Conservation (phyloP, 2,888 invertebrate genomes). For the Drosophila suboccidentalis region DNA sequence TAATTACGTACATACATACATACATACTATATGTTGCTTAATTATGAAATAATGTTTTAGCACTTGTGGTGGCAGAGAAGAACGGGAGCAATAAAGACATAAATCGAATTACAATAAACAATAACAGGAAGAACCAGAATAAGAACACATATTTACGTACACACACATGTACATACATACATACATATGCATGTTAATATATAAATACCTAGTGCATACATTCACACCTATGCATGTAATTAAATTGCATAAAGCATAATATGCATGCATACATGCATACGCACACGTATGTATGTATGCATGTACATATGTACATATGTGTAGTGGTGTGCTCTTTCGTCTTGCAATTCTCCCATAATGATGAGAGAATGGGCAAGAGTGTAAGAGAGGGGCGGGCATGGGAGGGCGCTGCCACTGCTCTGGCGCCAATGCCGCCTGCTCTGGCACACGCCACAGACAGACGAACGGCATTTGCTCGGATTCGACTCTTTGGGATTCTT, state of each 20-base stretch:
- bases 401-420: slow-evolving; percentile 25
- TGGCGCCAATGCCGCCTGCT: slow-evolving; percentile 46
- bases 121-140: slow-evolving; percentile 26
- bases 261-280: slow-evolving; percentile 6
- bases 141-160: slow-evolving; percentile 4
- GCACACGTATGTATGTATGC: background rate
- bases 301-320: background rate
- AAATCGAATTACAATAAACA: slow-evolving; percentile 28
- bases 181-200: slow-evolving; percentile 10
- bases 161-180: background rate
- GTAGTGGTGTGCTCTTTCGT: background rate
- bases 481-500: slow-evolving; percentile 52
- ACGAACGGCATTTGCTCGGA: slow-evolving; percentile 35
- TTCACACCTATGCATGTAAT: slow-evolving; percentile 1
- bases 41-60: slow-evolving; percentile 27
- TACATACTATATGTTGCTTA: slow-evolving; percentile 2
- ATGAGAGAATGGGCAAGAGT: background rate
- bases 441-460: slow-evolving; percentile 48
- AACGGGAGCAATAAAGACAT: slow-evolving; percentile 5
- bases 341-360: slow-evolving; percentile 28
- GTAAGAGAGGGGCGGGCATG: background rate
- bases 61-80: background rate
- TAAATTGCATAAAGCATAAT: slow-evolving; percentile 12
- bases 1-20: too few relatives aligned
- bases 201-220: background rate